Base-by-base conservation (phyloP, 2,797 vertebrate genomes). In the Malacoctenus gilli region DNA sequence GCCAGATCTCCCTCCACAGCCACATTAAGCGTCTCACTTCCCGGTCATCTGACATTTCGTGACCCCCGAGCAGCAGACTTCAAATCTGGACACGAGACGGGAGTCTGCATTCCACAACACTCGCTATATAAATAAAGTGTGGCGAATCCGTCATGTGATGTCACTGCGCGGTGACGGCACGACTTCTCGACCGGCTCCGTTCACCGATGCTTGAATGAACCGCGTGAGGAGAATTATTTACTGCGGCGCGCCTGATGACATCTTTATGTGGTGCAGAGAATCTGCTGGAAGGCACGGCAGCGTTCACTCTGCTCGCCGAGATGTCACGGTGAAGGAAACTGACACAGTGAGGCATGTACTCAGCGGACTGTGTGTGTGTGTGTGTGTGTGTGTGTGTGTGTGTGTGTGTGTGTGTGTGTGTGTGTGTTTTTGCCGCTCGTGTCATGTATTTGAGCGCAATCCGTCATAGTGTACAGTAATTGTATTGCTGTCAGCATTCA, bases 221-320 rank as follows among this genome's bases (percentile, higher is more conserved):
- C 25, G 5, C 25, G 9, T 5, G 9, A 28, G 1, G 1, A 2
- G 42, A 36, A 55, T 69, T 35, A 79, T 73, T 74, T 62, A 72
- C 43, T 34, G 19, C 5, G 18, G n/a, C n/a, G 47, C 32, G 63
- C 69, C 41, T 50, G 54, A 74, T 65, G 80, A 85, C 58, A 62
- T 64, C 48, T 76, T 83, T 80, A 83, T 83, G 68, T 43, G 68
- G 34, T 68, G 77, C 53, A 40, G 65, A 70, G 62, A 72, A 71
- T 79, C 72, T 62, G 57, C 58, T 36, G 54, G 58, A 50, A 78
- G 56, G 53, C 52, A 46, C 43, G 48, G 53, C 49, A 39, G 11
- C 12, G 16, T 37, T 72, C 63, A 19, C 41, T 57, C 44, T 52
- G 56, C 51, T 55, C 32, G 54, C 72, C 60, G 69, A 78, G 57